phyloP scores from a whole-genome alignment of 1,140 invertebrate genomes.

The Drosophila quadrilineata region DNA sequence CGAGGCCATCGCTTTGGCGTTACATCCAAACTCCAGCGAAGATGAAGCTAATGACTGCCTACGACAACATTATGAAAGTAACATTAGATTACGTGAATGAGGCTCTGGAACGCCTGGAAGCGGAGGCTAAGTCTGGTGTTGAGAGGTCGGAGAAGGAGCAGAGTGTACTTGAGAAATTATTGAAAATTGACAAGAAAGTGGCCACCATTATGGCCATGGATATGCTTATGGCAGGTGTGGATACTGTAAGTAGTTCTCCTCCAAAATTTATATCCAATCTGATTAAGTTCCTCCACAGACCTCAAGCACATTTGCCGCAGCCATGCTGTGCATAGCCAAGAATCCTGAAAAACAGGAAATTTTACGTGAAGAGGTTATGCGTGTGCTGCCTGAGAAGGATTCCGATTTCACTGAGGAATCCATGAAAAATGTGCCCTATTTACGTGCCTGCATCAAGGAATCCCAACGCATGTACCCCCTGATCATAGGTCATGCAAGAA shows the following conservation, averaged over 20 bases:
- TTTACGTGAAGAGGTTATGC: conserved; percentile 85
- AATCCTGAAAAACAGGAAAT: conserved; percentile 86
- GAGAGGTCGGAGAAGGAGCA: conserved; percentile 42
- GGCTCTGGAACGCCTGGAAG: conserved; percentile 52
- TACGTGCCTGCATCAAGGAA: conserved; percentile 87
- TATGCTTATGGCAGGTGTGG: conserved; percentile 73
- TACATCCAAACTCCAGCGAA: conserved; percentile 83
- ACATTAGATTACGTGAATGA: conserved; percentile 56
- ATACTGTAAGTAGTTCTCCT: conserved; percentile 51
- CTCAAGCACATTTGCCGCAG: conserved; percentile 34
- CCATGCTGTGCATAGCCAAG: conserved; percentile 82
- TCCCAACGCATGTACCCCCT: conserved; percentile 83
- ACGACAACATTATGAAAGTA: conserved; percentile 61
- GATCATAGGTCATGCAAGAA: conserved; percentile 82
- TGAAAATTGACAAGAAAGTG: conserved; percentile 81
- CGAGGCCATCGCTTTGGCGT: conserved; percentile 85
- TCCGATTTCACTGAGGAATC: conserved; percentile 82
- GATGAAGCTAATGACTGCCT: conserved; percentile 82
- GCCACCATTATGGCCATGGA: conserved; percentile 80
- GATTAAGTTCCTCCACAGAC: conserved; percentile 38
- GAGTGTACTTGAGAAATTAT: conserved; percentile 75
- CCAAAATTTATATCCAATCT: not conserved
- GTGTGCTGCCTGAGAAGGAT: conserved; percentile 81
- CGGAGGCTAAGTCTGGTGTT: conserved; percentile 46
- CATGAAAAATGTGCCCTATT: conserved; percentile 84